Evolutionary conservation across 2,888 invertebrate species (phyloP), one percentile per base, ranked within the genome.

Genomic region (Lithophane socia): DNA sequence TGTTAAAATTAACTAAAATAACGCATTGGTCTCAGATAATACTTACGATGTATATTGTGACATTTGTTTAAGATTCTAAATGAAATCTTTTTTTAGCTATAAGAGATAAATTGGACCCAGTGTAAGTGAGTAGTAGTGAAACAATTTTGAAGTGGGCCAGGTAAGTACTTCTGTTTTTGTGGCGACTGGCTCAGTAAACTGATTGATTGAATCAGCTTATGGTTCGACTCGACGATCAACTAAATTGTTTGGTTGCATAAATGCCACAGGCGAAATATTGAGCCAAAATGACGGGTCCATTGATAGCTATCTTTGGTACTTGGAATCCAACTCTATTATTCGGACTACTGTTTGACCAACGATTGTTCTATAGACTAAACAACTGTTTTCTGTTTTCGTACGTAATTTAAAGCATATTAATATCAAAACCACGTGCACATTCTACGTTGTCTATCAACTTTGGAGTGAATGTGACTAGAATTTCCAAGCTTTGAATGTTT

Each of bases 381-480:
- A 64, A 64, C 47, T 58, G 47, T 37, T 65, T 42, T 63, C 37
- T 47, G 56, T 44, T 75, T 79, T 44, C 56, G 44, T 29, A 69
- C 56, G 44, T 29, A 69, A 68, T 54, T 49, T 70, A 42, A 65
- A 65, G 29, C 65, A 49, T 66, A 67, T 66, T 81, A 77, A 82
- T 70, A 82, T 71, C 77, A 71, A 54, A 77, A 54, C 63, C 77
- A 77, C 77, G 77, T 68, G 56, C 67, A 63, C 4, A 82, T 71
- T 71, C 67, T 82, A 56, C 71, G 63, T 71, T 58, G 63, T 80
- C 70, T 70, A 64, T 80, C 44, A 78, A 82, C 66, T 80, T 83
- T 56, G 65, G 16, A 63, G 65, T 44, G 73, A 73, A 76, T 81
- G 77, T 74, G 81, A 69, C 70, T 37, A 65, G 84, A 81, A 77